Evolutionary conservation across 2,113 vertebrate genomes (phyloP).

Genomic region (Mobula hypostoma): DNA sequence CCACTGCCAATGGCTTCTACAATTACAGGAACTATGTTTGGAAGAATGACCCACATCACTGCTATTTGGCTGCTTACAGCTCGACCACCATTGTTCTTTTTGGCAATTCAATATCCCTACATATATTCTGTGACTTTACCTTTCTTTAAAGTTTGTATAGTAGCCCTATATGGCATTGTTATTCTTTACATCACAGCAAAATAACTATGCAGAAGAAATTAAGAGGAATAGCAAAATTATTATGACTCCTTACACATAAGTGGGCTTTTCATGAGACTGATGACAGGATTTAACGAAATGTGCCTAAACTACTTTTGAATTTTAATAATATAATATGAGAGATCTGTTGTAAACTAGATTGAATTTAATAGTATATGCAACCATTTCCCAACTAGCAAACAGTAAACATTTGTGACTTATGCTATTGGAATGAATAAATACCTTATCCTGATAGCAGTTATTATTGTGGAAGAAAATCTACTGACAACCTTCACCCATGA

Average conservation of each 20-base stretch:
- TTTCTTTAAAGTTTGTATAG: not conserved
- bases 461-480: not conserved
- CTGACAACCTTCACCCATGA: not conserved
- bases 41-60: not conserved
- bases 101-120: not conserved
- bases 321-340: not conserved
- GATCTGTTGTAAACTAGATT: not conserved
- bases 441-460: not conserved
- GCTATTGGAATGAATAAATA: not conserved
- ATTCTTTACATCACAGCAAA: not conserved
- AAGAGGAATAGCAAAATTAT: not conserved
- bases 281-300: not conserved
- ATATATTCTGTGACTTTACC: not conserved
- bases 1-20: not conserved
- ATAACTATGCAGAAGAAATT: not conserved
- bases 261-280: not conserved
- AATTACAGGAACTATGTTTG: not conserved
- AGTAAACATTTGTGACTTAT: not conserved
- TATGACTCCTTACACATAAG: not conserved
- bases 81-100: not conserved
- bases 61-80: not conserved
- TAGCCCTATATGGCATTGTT: not conserved
- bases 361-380: slow-evolving; percentile 9
- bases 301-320: slow-evolving; percentile 10
- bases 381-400: not conserved